Conservation (phyloP, 35 echinoderm and acorn worm species). For the Patiria miniata region DNA sequence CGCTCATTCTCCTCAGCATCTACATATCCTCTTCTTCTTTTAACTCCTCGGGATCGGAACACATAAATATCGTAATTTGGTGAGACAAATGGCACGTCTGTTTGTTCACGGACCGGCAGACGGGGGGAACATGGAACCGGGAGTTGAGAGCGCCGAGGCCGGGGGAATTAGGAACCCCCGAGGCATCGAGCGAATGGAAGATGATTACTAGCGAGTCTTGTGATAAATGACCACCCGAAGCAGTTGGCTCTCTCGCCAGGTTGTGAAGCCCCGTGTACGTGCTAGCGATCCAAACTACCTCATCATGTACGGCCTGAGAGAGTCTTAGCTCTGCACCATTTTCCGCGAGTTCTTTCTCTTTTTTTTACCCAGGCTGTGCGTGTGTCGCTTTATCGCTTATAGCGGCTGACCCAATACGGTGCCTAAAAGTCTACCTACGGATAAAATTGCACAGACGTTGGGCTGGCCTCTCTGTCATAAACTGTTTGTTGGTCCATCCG, state of each 20-base stretch:
- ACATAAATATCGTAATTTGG: conserved; percentile 29
- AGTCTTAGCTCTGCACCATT: background rate
- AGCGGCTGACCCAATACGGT: background rate
- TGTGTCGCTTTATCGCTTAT: background rate
- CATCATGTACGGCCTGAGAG: background rate
- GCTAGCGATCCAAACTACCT: conserved; percentile 11
- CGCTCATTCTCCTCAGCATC: background rate
- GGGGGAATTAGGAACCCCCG: conserved; percentile 12
- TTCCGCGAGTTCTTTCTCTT: background rate
- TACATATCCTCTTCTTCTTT: background rate
- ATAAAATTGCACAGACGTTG: background rate
- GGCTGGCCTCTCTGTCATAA: background rate
- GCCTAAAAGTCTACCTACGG: background rate
- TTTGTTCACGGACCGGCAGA: conserved; percentile 4
- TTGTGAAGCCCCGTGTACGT: conserved; percentile 2
- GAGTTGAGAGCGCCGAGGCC: background rate
- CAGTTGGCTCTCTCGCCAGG: background rate
- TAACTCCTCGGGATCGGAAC: background rate
- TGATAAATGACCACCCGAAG: conserved; percentile 22
- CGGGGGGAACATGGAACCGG: background rate
- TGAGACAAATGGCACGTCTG: conserved; percentile 32
- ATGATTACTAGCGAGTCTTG: conserved; percentile 20
- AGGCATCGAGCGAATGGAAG: conserved; percentile 9
- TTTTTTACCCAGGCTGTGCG: background rate
- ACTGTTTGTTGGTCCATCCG: conserved; percentile 27